Evolutionary conservation across 2,888 invertebrate species (phyloP).

Genomic region (Campoplex capitator): DNA sequence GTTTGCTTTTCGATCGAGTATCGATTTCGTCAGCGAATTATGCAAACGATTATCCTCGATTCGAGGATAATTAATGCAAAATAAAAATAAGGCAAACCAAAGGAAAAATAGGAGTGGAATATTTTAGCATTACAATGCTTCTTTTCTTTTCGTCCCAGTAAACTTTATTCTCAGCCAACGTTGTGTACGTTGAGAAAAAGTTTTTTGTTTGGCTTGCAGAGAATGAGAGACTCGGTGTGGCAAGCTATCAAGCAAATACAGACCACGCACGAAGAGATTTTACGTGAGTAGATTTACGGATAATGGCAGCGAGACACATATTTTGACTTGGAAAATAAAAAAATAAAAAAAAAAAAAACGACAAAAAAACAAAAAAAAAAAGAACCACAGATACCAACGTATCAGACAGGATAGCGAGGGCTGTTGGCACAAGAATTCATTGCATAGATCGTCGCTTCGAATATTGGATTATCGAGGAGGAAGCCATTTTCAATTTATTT

Average conservation of each 20-base stretch:
- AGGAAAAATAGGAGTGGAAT: neutral
- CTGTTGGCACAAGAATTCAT: slow-evolving; percentile 10
- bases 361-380: too few species aligned
- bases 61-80: neutral
- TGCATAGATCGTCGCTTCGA: slow-evolving; percentile 23
- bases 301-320: neutral
- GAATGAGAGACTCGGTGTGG: slow-evolving; percentile 38
- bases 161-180: slow-evolving; percentile 16
- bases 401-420: neutral
- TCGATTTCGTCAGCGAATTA: neutral
- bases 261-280: slow-evolving; percentile 48
- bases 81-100: neutral
- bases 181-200: neutral
- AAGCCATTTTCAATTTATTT: slow-evolving; percentile 28
- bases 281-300: neutral
- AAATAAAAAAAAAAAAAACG: neutral
- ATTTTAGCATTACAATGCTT: neutral
- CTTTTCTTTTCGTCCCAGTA: too few species aligned
- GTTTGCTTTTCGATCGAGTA: neutral
- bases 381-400: neutral
- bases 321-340: slow-evolving; percentile 10
- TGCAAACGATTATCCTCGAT: neutral
- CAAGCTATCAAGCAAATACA: slow-evolving; percentile 44
- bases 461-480: slow-evolving; percentile 47
- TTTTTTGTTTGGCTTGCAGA: slow-evolving; percentile 17